phyloP scores from a whole-genome alignment of 2,113 vertebrate genomes.

The Dromiciops gliroides region DNA sequence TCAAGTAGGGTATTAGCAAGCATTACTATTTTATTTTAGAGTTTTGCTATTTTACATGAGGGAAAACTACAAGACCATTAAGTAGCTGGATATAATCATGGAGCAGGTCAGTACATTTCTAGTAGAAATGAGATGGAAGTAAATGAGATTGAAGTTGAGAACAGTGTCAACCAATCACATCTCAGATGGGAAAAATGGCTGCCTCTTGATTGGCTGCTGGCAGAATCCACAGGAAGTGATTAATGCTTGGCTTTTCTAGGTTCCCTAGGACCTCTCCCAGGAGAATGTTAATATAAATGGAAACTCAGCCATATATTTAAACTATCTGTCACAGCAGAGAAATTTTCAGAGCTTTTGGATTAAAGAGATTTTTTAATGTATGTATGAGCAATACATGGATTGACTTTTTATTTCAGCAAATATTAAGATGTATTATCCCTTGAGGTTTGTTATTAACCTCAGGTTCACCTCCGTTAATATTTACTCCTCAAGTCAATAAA shows the following conservation, averaged over 20 bases:
- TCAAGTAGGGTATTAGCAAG: background rate
- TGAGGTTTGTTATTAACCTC: constrained; percentile 78
- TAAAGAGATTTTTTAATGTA: constrained; percentile 70
- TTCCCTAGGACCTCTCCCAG: background rate
- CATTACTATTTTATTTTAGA: background rate
- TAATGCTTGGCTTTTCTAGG: constrained; percentile 47
- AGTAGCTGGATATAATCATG: background rate
- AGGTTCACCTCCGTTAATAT: constrained; percentile 77
- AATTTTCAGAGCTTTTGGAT: constrained; percentile 64
- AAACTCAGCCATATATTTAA: constrained; percentile 52
- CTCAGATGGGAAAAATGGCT: constrained; percentile 36
- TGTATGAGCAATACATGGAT: constrained; percentile 64
- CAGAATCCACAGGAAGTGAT: constrained; percentile 32
- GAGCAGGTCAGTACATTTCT: background rate
- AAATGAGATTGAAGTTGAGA: background rate
- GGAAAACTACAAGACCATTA: background rate
- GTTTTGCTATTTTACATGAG: constrained; percentile 32
- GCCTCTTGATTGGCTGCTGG: constrained; percentile 67
- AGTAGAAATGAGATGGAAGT: background rate
- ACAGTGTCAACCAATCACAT: constrained; percentile 45
- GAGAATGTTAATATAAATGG: constrained; percentile 60
- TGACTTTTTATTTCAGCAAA: constrained; percentile 72
- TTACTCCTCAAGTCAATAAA: constrained; percentile 74
- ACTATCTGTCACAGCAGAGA: constrained; percentile 51
- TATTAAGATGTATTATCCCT: constrained; percentile 77